Conservation (phyloP, 2,888 invertebrate genomes). For the Blomia tropicalis region DNA sequence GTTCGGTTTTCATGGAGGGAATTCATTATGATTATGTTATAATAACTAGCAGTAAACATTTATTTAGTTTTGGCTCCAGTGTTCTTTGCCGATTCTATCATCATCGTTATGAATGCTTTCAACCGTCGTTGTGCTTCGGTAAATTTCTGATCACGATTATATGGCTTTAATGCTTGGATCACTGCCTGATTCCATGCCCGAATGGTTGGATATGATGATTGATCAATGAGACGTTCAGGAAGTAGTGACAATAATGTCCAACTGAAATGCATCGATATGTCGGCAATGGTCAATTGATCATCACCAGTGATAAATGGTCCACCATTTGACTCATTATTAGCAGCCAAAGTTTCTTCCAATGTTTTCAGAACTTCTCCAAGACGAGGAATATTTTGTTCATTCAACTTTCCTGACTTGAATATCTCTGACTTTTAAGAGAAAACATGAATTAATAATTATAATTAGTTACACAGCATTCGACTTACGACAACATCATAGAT, state of each 20-base stretch:
- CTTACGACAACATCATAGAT: constrained; percentile 9
- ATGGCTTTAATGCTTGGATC: background rate
- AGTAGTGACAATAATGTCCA: constrained; percentile 49
- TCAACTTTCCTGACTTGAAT: background rate
- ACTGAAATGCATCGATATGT: constrained; percentile 50
- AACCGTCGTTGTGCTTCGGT: background rate
- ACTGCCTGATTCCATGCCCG: background rate
- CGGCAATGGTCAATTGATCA: constrained; percentile 53
- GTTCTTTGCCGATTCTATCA: background rate
- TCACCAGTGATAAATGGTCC: background rate
- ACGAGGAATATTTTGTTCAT: background rate
- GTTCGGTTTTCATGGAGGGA: too few species aligned
- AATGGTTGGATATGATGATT: background rate
- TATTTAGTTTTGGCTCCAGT: background rate
- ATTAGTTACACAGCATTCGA: background rate
- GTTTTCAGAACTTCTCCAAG: constrained; percentile 4
- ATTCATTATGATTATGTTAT: too few species aligned
- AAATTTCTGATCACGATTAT: background rate
- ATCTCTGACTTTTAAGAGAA: background rate
- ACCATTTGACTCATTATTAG: background rate
- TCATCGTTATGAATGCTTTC: background rate
- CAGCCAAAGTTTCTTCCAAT: background rate
- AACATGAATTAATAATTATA: background rate
- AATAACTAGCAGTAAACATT: too few species aligned
- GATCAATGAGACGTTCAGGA: background rate